Base-by-base conservation (phyloP, 2,888 invertebrate genomes). In the Brachyopa scutellaris region DNA sequence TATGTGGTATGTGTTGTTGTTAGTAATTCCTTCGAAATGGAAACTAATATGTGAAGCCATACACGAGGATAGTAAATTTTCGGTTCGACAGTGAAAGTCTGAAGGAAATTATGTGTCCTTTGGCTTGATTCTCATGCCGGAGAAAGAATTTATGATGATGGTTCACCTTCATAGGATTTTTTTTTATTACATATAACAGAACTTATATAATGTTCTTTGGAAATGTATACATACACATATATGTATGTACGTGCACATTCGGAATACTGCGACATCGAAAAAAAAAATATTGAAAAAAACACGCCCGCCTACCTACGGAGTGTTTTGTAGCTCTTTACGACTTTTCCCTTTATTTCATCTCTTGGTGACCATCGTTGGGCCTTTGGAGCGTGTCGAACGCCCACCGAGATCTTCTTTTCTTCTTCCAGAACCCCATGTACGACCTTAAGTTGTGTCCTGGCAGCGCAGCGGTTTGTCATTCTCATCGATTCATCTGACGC, bases 11-110 rank as follows among this genome's bases (percentile, higher is more conserved):
- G 13, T 53, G 4, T 61, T 31, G 47, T 29, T n/a, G 49, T 62
- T 33, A 49, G n/a, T 42, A 26, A 61, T 17, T 79, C 61, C 59
- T 42, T 74, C 36, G 42, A 59, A n/a, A 57, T 51, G 53, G 33
- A 67, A 79, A 59, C 59, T 74, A 51, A 67, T 67, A 67, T 31
- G 59, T 40, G 79, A 79, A 74, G 74, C 66, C 64, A 49, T 69
- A 69, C n/a, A n/a, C 47, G 33, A 17, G 45, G 17, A 79, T 66
- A 64, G 61, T 74, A 74, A 69, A 69, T 74, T 49, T 62, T 49
- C 67, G 29, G 29, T 47, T 76, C 67, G 61, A 26, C 74, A 76
- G 61, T 17, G 66, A 38, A 45, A 57, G 40, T 9, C 31, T 15
- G 21, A 36, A 36, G 38, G 4, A 26, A 42, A 42, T n/a, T n/a